phyloP scores from a whole-genome alignment of 2,888 invertebrate genomes.

The Lagria hirta region DNA sequence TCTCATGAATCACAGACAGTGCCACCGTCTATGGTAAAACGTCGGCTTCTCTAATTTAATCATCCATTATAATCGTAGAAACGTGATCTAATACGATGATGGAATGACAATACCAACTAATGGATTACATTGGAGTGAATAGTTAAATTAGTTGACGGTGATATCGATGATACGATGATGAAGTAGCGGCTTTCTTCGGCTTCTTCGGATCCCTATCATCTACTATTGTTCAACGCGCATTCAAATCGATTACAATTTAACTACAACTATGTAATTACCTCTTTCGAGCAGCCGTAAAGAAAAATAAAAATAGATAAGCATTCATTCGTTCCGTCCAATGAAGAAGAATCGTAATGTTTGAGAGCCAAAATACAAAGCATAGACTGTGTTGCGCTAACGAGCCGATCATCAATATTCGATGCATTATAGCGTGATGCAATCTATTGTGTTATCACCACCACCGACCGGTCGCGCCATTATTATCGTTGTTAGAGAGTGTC shows the following conservation, averaged over 20 bases:
- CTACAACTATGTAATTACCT: slow-evolving; percentile 16
- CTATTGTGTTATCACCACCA: slow-evolving; percentile 30
- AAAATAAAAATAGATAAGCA: background rate
- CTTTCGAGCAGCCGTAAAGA: background rate
- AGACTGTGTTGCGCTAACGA: slow-evolving; percentile 32
- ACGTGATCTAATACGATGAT: slow-evolving; percentile 28
- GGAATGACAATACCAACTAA: slow-evolving; percentile 31
- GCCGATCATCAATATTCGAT: slow-evolving; percentile 32
- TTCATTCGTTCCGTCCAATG: background rate
- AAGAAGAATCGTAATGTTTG: slow-evolving; percentile 1
- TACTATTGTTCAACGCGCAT: slow-evolving; percentile 20
- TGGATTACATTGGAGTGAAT: slow-evolving; percentile 29
- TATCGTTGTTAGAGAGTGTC: slow-evolving; percentile 11
- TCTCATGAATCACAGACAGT: too few relatives aligned
- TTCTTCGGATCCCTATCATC: slow-evolving; percentile 23
- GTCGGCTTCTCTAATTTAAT: slow-evolving; percentile 23
- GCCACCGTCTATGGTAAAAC: slow-evolving; percentile 16
- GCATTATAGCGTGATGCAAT: slow-evolving; percentile 26
- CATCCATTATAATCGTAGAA: slow-evolving; percentile 26
- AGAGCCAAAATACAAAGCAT: slow-evolving; percentile 22
- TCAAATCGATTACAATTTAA: slow-evolving; percentile 20
- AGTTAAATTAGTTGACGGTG: slow-evolving; percentile 30
- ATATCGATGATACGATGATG: slow-evolving; percentile 29
- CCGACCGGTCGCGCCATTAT: slow-evolving; percentile 29
- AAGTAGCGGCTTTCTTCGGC: slow-evolving; percentile 29